Evolutionary conservation across 2,888 invertebrate species (phyloP), one percentile per base, ranked within the genome.

Genomic region (Cecidostiba fungosa): DNA sequence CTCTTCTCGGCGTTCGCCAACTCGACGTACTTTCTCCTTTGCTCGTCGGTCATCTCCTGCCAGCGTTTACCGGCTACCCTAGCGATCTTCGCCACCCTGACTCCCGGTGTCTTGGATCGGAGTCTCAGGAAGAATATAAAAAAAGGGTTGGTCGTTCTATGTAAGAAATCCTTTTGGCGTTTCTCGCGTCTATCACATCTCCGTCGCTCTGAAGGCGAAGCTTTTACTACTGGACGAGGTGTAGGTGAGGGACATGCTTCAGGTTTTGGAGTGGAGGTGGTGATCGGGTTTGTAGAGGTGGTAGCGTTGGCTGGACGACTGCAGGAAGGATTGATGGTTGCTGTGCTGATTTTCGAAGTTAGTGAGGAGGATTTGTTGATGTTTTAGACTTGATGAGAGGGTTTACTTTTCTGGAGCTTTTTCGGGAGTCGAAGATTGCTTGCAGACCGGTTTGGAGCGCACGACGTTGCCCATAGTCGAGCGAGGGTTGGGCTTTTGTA

Each of bases 11-110:
- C 90, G 47, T 89, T 89, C 1, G 93, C 93, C 4, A 93, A 85
- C 23, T 91, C 90, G 14, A 93, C 88, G 59, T 93, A 93, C 73
- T 92, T 93, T 69, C 90, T 89, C 73, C 91, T 90, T 74, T 92
- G 90, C 16, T 90, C 90, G 0, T 84, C 77, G 0, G 88, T 89
- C 91, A 93, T 92, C 77, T 83, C 87, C 0, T 89, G 74, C 93
- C 93, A 93, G 16, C 90, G 85, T 87, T 90, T 91, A 0, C 93
- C 93, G 1, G 93, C 93, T 0, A 90, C 86, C 6, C 90, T 87
- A 0, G 93, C 93, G 19, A 93, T 85, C 10, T 89, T 90, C 0
- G 91, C 90, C 4, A 92, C 91, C 4, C 66, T 90, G 8, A 90
- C 88, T 2, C 89, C 89, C 0, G 93, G 92, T 29, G 91, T 89